Evolutionary conservation across 2,113 vertebrate genomes (phyloP).

Genomic region (Hippocampus guttulatus): DNA sequence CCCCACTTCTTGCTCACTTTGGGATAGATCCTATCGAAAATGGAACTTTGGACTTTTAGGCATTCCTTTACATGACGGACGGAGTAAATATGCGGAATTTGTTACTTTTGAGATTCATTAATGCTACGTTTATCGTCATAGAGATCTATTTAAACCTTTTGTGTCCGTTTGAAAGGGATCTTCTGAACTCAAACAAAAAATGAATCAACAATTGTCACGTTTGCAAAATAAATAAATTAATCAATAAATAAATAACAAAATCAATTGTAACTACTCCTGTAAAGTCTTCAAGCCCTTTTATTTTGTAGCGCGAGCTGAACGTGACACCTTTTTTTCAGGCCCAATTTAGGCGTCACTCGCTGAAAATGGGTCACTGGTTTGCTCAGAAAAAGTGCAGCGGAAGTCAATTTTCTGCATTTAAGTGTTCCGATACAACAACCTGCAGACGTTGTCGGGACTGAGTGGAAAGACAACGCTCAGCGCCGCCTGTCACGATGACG

Average conservation of each 20-base stretch:
- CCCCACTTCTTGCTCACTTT: too few relatives aligned
- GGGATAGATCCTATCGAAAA: neutral
- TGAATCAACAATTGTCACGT: too few relatives aligned
- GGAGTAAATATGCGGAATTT: too few relatives aligned
- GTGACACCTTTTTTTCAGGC: neutral
- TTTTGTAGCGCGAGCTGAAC: neutral
- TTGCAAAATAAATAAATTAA: too few relatives aligned
- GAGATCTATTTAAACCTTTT: neutral
- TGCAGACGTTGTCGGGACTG: neutral
- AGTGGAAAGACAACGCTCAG: neutral
- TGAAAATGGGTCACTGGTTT: constrained; percentile 1
- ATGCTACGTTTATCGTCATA: neutral
- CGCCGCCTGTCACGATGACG: neutral
- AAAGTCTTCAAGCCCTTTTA: too few relatives aligned
- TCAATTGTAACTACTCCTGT: too few relatives aligned
- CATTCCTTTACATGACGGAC: too few relatives aligned
- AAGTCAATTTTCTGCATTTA: neutral
- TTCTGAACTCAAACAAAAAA: too few relatives aligned
- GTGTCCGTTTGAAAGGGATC: too few relatives aligned
- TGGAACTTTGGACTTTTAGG: too few relatives aligned
- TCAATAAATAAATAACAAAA: too few relatives aligned
- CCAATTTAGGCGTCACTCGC: neutral
- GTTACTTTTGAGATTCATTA: too few relatives aligned
- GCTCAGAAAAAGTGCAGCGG: neutral
- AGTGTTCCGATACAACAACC: neutral